phyloP scores from a whole-genome alignment of 2,113 vertebrate genomes.

The Esox niger region DNA sequence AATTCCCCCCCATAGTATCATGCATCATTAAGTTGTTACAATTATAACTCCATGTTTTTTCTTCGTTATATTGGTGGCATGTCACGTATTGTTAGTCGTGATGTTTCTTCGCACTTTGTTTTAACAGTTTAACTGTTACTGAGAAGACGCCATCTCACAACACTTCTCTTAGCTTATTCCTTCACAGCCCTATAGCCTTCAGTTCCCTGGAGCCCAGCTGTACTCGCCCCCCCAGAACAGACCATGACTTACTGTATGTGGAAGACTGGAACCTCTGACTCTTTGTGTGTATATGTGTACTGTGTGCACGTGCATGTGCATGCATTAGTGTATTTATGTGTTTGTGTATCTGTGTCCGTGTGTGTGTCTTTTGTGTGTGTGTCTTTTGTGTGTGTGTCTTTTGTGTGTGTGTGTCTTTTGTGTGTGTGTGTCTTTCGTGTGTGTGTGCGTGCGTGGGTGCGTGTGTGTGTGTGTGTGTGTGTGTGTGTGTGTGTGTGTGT shows the following conservation, averaged over 20 bases:
- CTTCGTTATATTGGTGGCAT: too few species aligned
- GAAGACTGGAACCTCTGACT: neutral
- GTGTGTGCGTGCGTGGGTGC: neutral
- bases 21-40: too few species aligned
- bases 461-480: neutral
- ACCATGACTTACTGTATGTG: neutral
- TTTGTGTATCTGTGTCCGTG: neutral
- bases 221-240: constrained; percentile 9
- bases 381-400: constrained; percentile 8
- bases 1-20: too few species aligned
- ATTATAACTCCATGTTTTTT: too few species aligned
- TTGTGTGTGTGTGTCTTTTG: constrained; percentile 12
- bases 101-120: too few species aligned
- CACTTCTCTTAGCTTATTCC: neutral
- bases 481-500: constrained; percentile 1
- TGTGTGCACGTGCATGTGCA: neutral
- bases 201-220: constrained; percentile 1
- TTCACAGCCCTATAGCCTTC: neutral
- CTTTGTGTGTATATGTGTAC: constrained; percentile 10
- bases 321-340: neutral
- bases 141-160: neutral
- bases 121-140: neutral
- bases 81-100: too few species aligned
- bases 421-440: neutral
- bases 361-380: neutral